A percentile compares a stretch with the other conserved stretches of the same genome.
Conservation (phyloP, 2,113 vertebrate species). For the Ochotona curzoniae region DNA sequence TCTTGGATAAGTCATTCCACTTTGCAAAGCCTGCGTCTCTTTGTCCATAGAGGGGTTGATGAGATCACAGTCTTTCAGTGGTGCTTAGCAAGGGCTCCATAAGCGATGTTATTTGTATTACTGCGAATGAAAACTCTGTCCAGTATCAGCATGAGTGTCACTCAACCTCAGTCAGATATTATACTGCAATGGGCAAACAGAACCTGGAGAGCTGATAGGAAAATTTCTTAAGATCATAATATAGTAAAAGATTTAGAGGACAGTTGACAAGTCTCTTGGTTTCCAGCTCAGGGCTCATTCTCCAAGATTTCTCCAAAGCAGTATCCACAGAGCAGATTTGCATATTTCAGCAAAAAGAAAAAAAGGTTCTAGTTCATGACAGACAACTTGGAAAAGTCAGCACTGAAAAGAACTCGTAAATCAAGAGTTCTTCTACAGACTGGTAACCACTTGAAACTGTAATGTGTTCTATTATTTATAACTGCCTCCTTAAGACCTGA, state of each 20-base stretch:
- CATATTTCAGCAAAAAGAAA: not conserved
- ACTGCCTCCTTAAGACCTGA: not conserved
- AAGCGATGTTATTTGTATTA: not conserved
- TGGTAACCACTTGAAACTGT: not conserved
- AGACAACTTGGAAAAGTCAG: not conserved
- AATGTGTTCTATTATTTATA: conserved; percentile 16
- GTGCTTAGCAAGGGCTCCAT: not conserved
- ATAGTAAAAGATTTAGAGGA: not conserved
- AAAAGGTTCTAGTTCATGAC: not conserved
- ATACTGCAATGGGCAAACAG: not conserved
- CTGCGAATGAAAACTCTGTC: not conserved
- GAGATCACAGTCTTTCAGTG: too few relatives aligned
- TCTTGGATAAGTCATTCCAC: not conserved
- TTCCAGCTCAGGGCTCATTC: not conserved
- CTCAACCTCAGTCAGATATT: not conserved
- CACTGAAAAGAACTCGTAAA: not conserved
- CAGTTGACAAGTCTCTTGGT: rapidly evolving
- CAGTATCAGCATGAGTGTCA: not conserved
- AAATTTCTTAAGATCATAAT: not conserved
- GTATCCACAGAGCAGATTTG: too few relatives aligned
- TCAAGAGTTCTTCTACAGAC: not conserved
- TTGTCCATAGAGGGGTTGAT: not conserved
- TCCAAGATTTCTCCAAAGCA: not conserved
- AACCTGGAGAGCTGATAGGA: not conserved
- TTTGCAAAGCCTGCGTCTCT: not conserved